A percentile compares a stretch with the other conserved stretches of the same genome.
Evolutionary conservation across 2,113 vertebrate genomes (phyloP).

Genomic region (Pseudorhombus dupliciocellatus): DNA sequence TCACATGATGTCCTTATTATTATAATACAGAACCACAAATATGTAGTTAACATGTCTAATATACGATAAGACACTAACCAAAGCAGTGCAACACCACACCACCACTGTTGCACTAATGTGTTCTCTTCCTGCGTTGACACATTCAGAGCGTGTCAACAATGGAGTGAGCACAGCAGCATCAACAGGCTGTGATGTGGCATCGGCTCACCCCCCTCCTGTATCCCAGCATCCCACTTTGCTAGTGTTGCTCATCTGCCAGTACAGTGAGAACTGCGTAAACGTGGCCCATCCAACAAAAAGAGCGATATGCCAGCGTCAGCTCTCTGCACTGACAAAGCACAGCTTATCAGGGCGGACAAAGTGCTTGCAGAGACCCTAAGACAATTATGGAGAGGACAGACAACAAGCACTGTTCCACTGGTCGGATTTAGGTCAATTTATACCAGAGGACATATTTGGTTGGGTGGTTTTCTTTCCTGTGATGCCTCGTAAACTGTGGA

Average conservation of each 20-base stretch:
- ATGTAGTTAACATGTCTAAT: too few species aligned
- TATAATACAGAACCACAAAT: too few species aligned
- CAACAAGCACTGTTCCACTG: slow-evolving; percentile 36
- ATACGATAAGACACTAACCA: too few species aligned
- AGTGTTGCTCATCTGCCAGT: slow-evolving; percentile 27
- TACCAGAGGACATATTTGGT: slow-evolving; percentile 22
- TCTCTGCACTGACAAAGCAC: slow-evolving; percentile 64
- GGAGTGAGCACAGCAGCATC: background rate
- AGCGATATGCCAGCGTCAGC: slow-evolving; percentile 70
- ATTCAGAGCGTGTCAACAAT: background rate
- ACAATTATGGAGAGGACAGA: slow-evolving; percentile 44
- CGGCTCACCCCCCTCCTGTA: background rate
- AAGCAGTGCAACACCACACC: too few species aligned
- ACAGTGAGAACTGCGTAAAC: slow-evolving; percentile 37
- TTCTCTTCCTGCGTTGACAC: background rate
- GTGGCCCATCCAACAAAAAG: slow-evolving; percentile 60
- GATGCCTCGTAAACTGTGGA: background rate
- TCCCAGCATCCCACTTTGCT: slow-evolving; percentile 23
- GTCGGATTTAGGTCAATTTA: slow-evolving; percentile 48
- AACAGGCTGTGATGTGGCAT: background rate
- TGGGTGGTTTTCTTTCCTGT: slow-evolving; percentile 7
- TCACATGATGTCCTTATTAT: too few species aligned
- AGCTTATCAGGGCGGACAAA: slow-evolving; percentile 59
- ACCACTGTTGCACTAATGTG: too few species aligned
- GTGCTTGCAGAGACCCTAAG: slow-evolving; percentile 47